These are phyloP conservation scores for Poecilus cupreus DNA, from an alignment of 2,888 invertebrate species.

Conservation along the genomic window DNA sequence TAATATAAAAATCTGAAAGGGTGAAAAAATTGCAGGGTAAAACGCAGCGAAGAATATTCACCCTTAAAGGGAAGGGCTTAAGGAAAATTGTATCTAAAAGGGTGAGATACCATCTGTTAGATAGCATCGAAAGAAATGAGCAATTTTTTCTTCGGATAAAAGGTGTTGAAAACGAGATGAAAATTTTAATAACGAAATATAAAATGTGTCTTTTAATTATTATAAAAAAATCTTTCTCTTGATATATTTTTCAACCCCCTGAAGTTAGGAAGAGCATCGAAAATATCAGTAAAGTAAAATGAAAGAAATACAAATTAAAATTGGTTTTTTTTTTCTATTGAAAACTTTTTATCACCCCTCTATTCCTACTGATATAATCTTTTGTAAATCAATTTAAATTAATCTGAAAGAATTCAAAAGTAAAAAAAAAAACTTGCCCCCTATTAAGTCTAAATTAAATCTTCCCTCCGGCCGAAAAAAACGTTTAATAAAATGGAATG, in stretches of 20 bases:
- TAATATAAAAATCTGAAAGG: slow-evolving; percentile 45
- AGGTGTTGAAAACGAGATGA: neutral
- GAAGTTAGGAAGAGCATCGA: too few species aligned
- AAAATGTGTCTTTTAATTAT: neutral
- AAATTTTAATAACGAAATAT: neutral
- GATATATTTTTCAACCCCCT: too few species aligned
- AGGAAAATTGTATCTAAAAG: neutral
- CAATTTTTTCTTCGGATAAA: neutral
- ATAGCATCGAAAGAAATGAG: slow-evolving; percentile 7
- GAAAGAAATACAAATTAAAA: neutral
- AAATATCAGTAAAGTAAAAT: too few species aligned
- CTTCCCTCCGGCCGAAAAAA: neutral
- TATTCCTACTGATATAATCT: neutral
- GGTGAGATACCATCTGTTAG: slow-evolving; percentile 11
- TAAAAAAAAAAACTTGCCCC: neutral
- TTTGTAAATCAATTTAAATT: slow-evolving; percentile 15
- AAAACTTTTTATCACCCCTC: slow-evolving; percentile 3
- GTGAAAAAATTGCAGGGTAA: slow-evolving; percentile 13
- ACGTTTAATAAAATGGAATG: neutral
- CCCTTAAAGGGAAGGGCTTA: neutral
- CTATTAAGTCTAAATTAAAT: neutral
- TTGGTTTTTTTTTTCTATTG: neutral
- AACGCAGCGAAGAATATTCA: neutral
- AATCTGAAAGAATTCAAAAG: slow-evolving; percentile 18
- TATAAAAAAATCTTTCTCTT: too few species aligned